Evolutionary conservation across 2,113 vertebrate genomes (phyloP).

Genomic region (Orientallactaga bullata): DNA sequence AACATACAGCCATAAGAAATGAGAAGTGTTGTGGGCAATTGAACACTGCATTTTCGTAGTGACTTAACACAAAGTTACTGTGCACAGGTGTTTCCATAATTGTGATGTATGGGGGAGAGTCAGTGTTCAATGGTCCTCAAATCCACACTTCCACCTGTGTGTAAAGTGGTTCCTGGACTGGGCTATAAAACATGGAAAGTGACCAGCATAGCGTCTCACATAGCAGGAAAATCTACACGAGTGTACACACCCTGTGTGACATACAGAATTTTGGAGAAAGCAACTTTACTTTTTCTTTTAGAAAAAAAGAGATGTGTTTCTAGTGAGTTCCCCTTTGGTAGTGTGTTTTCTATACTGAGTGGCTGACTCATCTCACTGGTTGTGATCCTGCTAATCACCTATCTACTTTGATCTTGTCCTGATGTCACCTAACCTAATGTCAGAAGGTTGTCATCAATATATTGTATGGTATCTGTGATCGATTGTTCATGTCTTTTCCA

Average conservation of each 20-base stretch:
- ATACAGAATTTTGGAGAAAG: background rate
- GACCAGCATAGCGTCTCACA: conserved; percentile 3
- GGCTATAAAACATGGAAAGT: conserved; percentile 59
- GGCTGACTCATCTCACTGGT: background rate
- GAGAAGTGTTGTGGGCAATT: conserved; percentile 57
- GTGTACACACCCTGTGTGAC: background rate
- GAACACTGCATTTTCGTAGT: conserved; percentile 58
- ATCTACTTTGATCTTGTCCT: background rate
- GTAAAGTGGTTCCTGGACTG: conserved; percentile 58
- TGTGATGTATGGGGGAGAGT: conserved; percentile 81
- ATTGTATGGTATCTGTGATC: background rate
- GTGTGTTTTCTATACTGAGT: background rate
- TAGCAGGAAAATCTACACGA: background rate
- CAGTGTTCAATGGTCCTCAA: conserved; percentile 83
- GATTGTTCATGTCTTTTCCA: background rate
- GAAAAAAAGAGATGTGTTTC: background rate
- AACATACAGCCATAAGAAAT: conserved; percentile 54
- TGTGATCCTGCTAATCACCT: background rate
- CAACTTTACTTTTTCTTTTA: background rate
- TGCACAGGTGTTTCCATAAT: conserved; percentile 85
- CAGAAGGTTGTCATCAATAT: background rate
- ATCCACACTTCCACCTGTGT: conserved; percentile 67
- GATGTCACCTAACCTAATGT: background rate
- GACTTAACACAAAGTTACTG: conserved; percentile 62
- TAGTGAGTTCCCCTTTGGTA: background rate